These are phyloP conservation scores for Peromyscus nudipes DNA, from an alignment of 2,797 vertebrate species.

Conservation along the genomic window DNA sequence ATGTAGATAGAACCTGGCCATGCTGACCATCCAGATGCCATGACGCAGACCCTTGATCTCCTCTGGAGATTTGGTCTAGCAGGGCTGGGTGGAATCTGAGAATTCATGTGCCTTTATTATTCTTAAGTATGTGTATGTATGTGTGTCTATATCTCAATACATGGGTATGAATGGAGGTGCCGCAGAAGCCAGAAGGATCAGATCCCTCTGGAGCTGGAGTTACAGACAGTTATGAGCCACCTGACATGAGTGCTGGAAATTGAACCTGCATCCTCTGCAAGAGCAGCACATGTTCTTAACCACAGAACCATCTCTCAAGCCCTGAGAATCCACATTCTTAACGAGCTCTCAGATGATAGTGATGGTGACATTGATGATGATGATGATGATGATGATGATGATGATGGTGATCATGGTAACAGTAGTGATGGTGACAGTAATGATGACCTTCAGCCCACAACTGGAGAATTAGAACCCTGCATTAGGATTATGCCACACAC, in stretches of 20 bases:
- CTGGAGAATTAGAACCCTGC: background rate
- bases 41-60: background rate
- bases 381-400: background rate
- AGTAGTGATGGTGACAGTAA: background rate
- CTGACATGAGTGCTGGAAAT: background rate
- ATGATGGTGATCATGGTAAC: background rate
- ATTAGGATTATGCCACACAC: background rate
- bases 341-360: no score
- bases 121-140: background rate
- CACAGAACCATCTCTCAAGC: background rate
- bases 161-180: background rate
- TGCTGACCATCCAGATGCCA: accelerated
- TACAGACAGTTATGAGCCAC: background rate
- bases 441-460: background rate
- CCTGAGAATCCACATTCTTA: background rate
- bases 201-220: background rate
- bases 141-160: background rate
- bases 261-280: background rate
- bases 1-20: background rate
- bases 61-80: background rate
- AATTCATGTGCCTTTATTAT: background rate
- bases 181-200: background rate
- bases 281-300: background rate
- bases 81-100: background rate
- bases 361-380: background rate